phyloP scores from a whole-genome alignment of 1,140 invertebrate genomes.

The Brachionus rubens region DNA sequence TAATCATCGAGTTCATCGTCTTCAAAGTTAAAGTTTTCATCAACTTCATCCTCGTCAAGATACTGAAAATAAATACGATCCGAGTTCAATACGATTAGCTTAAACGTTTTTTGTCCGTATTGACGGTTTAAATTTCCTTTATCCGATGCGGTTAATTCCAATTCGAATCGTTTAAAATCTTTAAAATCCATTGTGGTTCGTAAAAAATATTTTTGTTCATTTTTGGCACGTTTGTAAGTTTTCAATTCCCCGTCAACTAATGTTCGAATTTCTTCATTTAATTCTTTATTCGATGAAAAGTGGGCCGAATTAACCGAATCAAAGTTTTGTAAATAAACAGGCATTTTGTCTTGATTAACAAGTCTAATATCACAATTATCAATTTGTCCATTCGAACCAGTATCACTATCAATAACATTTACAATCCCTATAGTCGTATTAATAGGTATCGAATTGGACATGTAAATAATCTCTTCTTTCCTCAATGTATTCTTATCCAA shows the following conservation, averaged over 20 bases:
- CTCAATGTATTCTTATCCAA: not conserved
- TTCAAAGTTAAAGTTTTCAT: not conserved
- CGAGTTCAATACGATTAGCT: not conserved
- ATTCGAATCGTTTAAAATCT: not conserved
- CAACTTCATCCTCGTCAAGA: constrained; percentile 5
- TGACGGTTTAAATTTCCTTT: not conserved
- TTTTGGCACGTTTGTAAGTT: not conserved
- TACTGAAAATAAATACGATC: not conserved
- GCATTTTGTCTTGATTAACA: not conserved
- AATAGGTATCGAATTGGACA: not conserved
- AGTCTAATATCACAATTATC: not conserved
- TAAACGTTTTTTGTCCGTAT: not conserved
- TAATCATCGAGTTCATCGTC: not conserved
- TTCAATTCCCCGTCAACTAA: not conserved
- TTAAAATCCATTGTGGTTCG: not conserved
- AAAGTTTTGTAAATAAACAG: constrained; percentile 27
- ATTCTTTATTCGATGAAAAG: not conserved
- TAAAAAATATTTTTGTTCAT: constrained; percentile 19
- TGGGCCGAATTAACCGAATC: not conserved
- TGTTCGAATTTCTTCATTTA: not conserved
- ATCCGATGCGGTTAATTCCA: not conserved
- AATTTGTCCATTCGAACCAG: constrained; percentile 8
- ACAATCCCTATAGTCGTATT: constrained; percentile 40
- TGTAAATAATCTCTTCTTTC: constrained; percentile 20
- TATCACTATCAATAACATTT: not conserved